These are phyloP conservation scores for Phoeniculus purpureus DNA, from an alignment of 2,797 vertebrate genomes.

Conservation along the genomic window DNA sequence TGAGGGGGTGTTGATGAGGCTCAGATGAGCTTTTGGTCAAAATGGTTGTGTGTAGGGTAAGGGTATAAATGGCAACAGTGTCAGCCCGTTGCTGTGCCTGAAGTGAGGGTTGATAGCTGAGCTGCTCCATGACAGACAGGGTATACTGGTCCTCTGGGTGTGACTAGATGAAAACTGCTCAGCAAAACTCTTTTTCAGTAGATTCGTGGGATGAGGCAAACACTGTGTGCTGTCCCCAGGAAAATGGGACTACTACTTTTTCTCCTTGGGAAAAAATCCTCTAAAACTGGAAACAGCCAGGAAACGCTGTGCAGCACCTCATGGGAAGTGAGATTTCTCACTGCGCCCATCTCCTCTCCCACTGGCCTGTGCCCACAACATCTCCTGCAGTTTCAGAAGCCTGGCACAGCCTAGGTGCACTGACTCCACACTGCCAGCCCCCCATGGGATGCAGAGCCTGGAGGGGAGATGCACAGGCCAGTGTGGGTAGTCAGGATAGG, in stretches of 20 bases:
- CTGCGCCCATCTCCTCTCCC: neutral
- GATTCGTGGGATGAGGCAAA: neutral
- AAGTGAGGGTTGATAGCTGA: neutral
- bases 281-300: conserved; percentile 27
- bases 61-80: neutral
- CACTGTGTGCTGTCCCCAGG: neutral
- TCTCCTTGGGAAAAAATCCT: neutral
- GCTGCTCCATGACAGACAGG: neutral
- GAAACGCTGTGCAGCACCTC: neutral
- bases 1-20: neutral
- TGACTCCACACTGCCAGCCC: accelerated
- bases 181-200: neutral
- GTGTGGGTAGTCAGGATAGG: accelerated
- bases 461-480: neutral
- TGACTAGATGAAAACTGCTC: neutral
- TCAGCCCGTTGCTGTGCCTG: accelerated
- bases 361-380: neutral
- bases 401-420: neutral
- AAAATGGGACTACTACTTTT: conserved; percentile 19
- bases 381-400: neutral
- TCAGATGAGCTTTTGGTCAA: neutral
- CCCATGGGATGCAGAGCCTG: neutral
- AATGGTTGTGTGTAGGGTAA: neutral
- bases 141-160: neutral
- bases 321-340: conserved; percentile 20